phyloP scores from a whole-genome alignment of 1,140 invertebrate genomes.

The Dendroctonus ponderosae region DNA sequence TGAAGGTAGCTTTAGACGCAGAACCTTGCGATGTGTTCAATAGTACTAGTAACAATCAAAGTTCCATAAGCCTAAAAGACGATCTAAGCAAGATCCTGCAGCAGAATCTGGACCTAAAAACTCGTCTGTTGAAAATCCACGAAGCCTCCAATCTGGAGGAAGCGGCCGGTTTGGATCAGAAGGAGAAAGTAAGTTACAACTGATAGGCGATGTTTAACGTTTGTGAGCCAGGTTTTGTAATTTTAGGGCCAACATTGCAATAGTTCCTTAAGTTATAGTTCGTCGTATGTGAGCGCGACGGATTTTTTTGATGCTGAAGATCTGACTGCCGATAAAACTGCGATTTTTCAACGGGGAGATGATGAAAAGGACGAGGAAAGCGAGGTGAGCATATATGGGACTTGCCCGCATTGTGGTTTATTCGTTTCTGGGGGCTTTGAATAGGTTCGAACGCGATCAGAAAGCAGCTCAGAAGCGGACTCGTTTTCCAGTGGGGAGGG shows the following conservation, averaged over 20 bases:
- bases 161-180: constrained; percentile 55
- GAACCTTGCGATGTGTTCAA: constrained; percentile 50
- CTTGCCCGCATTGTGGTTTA: not conserved
- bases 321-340: constrained; percentile 37
- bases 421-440: constrained; percentile 20
- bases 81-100: constrained; percentile 65
- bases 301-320: constrained; percentile 86
- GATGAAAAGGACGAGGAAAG: constrained; percentile 28
- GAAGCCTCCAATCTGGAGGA: constrained; percentile 61
- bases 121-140: constrained; percentile 66
- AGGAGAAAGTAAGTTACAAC: constrained; percentile 49
- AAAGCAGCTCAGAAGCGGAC: constrained; percentile 66
- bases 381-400: constrained; percentile 26
- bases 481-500: constrained; percentile 64
- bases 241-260: constrained; percentile 53
- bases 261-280: constrained; percentile 70
- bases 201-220: not conserved
- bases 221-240: not conserved
- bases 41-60: constrained; percentile 38
- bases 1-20: constrained; percentile 57
- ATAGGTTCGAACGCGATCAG: constrained; percentile 50
- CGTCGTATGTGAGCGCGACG: constrained; percentile 74
- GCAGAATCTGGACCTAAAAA: constrained; percentile 71
- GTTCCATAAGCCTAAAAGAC: constrained; percentile 57
- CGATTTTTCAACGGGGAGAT: constrained; percentile 11